These are phyloP conservation scores for Iphiclides podalirius DNA, from an alignment of 2,888 invertebrate genomes.

Conservation along the genomic window DNA sequence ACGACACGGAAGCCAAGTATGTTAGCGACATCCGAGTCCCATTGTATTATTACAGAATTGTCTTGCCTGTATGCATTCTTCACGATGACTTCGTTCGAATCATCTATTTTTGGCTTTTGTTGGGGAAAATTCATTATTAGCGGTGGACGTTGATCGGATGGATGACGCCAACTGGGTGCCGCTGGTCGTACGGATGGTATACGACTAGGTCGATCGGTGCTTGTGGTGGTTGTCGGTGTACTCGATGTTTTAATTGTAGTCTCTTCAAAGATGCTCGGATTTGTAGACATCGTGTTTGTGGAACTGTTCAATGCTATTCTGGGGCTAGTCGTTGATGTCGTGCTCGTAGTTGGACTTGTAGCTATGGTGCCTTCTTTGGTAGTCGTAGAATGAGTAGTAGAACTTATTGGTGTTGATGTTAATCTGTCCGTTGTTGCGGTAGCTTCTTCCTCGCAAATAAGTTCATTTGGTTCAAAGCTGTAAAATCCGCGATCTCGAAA, in stretches of 20 bases:
- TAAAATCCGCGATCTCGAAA: conserved; percentile 92
- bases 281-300: conserved; percentile 39
- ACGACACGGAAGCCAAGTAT: conserved; percentile 94
- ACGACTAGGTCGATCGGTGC: conserved; percentile 52
- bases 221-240: conserved; percentile 44
- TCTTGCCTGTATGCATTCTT: conserved; percentile 92
- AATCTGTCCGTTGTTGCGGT: conserved; percentile 43
- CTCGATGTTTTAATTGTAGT: conserved; percentile 46
- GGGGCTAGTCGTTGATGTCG: conserved; percentile 39
- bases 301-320: conserved; percentile 41
- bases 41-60: conserved; percentile 92
- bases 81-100: conserved; percentile 88
- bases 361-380: conserved; percentile 40
- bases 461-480: conserved; percentile 89
- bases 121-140: conserved; percentile 86
- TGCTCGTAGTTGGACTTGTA: conserved; percentile 43
- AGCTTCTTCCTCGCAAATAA: conserved; percentile 79
- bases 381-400: conserved; percentile 35
- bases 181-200: conserved; percentile 60
- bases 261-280: conserved; percentile 37
- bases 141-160: conserved; percentile 83
- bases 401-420: conserved; percentile 28
- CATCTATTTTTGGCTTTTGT: conserved; percentile 82
- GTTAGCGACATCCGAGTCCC: conserved; percentile 93
- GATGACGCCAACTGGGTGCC: conserved; percentile 69